phyloP scores from a whole-genome alignment of 1,140 invertebrate genomes.

The Pseudomyrmex pallidus region DNA sequence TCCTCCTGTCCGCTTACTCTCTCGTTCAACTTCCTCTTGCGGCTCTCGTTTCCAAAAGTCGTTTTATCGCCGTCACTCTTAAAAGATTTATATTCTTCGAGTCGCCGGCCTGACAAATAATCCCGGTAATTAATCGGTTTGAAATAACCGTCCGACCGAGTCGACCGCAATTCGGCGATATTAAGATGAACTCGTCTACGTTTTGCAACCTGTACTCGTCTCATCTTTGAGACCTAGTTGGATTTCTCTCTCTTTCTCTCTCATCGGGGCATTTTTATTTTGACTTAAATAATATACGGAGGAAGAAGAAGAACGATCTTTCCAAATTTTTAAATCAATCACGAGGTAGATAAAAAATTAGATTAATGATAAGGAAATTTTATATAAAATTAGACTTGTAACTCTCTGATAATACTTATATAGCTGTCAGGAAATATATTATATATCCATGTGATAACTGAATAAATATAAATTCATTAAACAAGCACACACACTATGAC shows the following conservation, averaged over 20 bases:
- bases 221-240: background rate
- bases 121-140: conserved; percentile 68
- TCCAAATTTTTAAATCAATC: background rate
- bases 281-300: conserved; percentile 6
- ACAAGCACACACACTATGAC: background rate
- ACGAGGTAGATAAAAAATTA: background rate
- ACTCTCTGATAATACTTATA: background rate
- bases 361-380: background rate
- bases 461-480: no score
- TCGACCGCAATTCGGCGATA: conserved; percentile 38
- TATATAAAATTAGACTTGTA: background rate
- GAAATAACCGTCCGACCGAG: conserved; percentile 62
- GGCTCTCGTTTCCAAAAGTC: conserved; percentile 41
- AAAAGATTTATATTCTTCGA: conserved; percentile 62
- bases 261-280: background rate
- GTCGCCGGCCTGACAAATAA: conserved; percentile 59
- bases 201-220: background rate
- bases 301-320: background rate
- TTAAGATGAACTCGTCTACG: conserved; percentile 50
- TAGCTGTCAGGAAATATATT: no score
- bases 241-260: no score
- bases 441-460: no score
- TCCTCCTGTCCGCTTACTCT: background rate
- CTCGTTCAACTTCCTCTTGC: conserved; percentile 14
- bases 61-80: conserved; percentile 57